Conservation (phyloP, 23 tunicate genomes). For the Trididemnum nubilum region DNA sequence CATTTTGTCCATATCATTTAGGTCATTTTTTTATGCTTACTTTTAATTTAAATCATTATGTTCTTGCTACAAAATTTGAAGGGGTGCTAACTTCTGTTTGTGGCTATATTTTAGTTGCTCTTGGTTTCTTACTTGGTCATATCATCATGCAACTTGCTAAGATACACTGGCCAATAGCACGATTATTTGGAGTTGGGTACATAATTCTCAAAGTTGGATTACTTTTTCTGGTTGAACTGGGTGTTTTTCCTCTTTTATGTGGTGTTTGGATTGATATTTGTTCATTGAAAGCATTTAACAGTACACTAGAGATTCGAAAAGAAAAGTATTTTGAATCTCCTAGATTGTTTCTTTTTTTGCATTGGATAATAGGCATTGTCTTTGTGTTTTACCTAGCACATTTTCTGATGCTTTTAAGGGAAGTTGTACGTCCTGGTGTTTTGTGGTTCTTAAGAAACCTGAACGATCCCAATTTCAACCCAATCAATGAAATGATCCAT, state of each 20-base stretch:
- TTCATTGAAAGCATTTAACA: conserved; percentile 56
- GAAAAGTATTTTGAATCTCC: conserved; percentile 46
- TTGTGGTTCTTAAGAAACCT: conserved; percentile 77
- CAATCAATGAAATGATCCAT: conserved; percentile 78
- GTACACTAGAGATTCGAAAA: conserved; percentile 44
- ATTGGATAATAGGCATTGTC: conserved; percentile 74
- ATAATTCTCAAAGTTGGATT: conserved; percentile 73
- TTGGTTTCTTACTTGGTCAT: conserved; percentile 51
- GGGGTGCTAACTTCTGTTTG: conserved; percentile 58
- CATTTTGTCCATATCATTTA: conserved; percentile 88
- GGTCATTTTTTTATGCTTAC: conserved; percentile 65
- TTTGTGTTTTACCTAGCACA: conserved; percentile 69
- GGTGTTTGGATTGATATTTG: conserved; percentile 88
- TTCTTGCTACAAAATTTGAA: conserved; percentile 55
- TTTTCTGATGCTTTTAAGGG: conserved; percentile 64
- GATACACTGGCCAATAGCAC: conserved; percentile 41
- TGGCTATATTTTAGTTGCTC: conserved; percentile 63
- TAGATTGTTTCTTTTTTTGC: conserved; percentile 55
- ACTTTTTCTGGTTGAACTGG: conserved; percentile 53
- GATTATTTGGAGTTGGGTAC: conserved; percentile 57
- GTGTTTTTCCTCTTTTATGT: conserved; percentile 60
- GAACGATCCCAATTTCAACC: conserved; percentile 83
- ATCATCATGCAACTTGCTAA: conserved; percentile 30
- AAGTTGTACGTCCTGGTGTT: conserved; percentile 79
- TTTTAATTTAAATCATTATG: conserved; percentile 29